Evolutionary conservation across 2,888 invertebrate genomes (phyloP).

Genomic region (Orthonychiurus folsomi): DNA sequence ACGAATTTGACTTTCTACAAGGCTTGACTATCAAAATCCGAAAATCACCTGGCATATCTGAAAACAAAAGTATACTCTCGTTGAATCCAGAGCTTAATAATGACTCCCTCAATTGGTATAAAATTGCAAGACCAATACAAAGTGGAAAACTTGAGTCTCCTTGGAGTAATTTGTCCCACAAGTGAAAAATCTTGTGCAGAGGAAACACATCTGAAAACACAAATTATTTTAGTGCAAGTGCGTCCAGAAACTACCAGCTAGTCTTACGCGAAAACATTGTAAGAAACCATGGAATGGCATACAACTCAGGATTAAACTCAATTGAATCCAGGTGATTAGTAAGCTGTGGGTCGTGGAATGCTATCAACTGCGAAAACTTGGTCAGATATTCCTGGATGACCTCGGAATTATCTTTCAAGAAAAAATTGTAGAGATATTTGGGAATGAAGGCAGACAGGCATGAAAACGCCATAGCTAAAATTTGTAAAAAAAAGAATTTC

Average conservation of each 20-base stretch:
- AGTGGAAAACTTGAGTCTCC: conserved; percentile 89
- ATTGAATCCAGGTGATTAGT: conserved; percentile 85
- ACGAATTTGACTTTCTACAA: not conserved
- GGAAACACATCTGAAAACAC: conserved; percentile 83
- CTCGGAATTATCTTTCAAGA: conserved; percentile 90
- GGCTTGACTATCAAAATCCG: not conserved
- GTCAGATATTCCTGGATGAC: conserved; percentile 95
- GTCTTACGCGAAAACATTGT: conserved; percentile 96
- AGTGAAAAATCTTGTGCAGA: conserved; percentile 89
- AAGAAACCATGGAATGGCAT: conserved; percentile 97
- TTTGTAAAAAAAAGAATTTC: conserved; percentile 24
- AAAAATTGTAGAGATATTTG: conserved; percentile 93
- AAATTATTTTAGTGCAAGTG: conserved; percentile 14
- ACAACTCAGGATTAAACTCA: conserved; percentile 89
- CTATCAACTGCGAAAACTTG: conserved; percentile 91
- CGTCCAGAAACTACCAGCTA: not conserved
- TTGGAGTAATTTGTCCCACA: conserved; percentile 93
- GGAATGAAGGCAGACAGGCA: conserved; percentile 92
- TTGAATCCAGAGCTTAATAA: conserved; percentile 88
- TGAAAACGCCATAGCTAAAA: conserved; percentile 83
- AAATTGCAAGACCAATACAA: conserved; percentile 85
- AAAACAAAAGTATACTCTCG: conserved; percentile 94
- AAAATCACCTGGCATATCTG: conserved; percentile 73
- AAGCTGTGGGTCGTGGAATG: conserved; percentile 87
- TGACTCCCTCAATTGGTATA: conserved; percentile 75